These are phyloP conservation scores for Timandra comae DNA, from an alignment of 2,888 invertebrate species.

Conservation along the genomic window DNA sequence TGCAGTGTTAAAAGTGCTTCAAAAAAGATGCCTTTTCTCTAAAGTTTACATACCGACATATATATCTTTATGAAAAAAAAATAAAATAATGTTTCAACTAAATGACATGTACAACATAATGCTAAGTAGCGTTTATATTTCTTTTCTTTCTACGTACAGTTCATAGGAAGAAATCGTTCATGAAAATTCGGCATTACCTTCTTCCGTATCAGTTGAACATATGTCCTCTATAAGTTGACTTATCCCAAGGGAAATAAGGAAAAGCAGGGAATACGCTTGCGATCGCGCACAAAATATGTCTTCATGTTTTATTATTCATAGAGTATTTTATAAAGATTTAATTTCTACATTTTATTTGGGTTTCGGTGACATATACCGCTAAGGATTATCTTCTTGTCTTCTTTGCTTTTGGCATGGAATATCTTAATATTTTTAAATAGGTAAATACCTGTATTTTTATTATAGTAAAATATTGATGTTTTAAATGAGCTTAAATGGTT, in stretches of 20 bases:
- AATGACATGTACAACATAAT: too few relatives aligned
- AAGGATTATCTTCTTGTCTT: slow-evolving; percentile 10
- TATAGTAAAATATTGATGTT: too few relatives aligned
- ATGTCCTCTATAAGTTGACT: slow-evolving; percentile 66
- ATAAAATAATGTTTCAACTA: too few relatives aligned
- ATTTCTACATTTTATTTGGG: slow-evolving; percentile 30
- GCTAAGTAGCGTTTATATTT: too few relatives aligned
- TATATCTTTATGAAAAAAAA: too few relatives aligned
- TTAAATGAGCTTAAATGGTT: too few relatives aligned
- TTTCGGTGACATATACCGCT: slow-evolving; percentile 12
- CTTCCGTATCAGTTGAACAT: slow-evolving; percentile 54
- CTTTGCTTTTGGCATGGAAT: not conserved
- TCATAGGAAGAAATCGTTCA: slow-evolving; percentile 6
- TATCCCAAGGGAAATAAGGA: slow-evolving; percentile 71
- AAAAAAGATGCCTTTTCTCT: too few relatives aligned
- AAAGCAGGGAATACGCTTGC: slow-evolving; percentile 62
- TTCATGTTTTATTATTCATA: slow-evolving; percentile 51
- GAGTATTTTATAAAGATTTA: slow-evolving; percentile 37
- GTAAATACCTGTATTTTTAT: too few relatives aligned
- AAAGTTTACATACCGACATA: too few relatives aligned
- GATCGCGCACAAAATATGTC: slow-evolving; percentile 62
- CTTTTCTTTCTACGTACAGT: too few relatives aligned
- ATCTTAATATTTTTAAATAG: too few relatives aligned
- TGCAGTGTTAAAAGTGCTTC: too few relatives aligned
- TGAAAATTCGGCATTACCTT: slow-evolving; percentile 9